Evolutionary conservation across 2,888 invertebrate species (phyloP), one percentile per base, ranked within the genome.

Genomic region (Drosophila robusta): DNA sequence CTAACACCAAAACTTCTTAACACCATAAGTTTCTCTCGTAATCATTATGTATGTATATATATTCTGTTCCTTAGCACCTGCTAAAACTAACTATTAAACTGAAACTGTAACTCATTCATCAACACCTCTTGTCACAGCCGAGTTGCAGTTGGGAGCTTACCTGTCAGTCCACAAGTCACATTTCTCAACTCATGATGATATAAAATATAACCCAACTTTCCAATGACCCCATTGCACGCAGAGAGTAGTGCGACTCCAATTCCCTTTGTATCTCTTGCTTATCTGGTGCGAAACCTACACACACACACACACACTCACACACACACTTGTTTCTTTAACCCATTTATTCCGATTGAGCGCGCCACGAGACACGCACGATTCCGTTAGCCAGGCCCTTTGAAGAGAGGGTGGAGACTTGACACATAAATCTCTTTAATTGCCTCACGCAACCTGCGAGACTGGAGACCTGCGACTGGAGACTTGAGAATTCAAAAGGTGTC

Each of bases 401-500:
- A 24, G 11, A 61, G 60, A 34, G 68, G 69, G 69, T 57, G 75
- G 63, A 44, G 55, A 58, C 63, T 58, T 70, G 73, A 58, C 70
- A 65, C 70, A 78, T 78, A 76, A 78, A 78, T 78, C 78, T 78
- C 49, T 68, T 80, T 76, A 80, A 80, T 80, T 80, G 62, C 65
- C 66, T 49, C 77, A 76, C 77, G 74, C 80, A 76, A 76, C 73
- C 45, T 44, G 52, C 61, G 50, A 50, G 47, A 36, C 39, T 12
- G 12, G 9, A 42, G 12, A 54, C 34, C 12, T 11, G 42, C 6
- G 14, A 18, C 14, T 18, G 11, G 11, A 12, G 26, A 42, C n/a
- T 26, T 4, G 12, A 26, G 12, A 39, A 68, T 51, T 38, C 42
- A 44, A 61, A 49, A 70, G 63, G 63, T 50, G 75, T 51, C 64